Evolutionary conservation across 2,888 invertebrate species (phyloP).

Genomic region (Graphium colonna): DNA sequence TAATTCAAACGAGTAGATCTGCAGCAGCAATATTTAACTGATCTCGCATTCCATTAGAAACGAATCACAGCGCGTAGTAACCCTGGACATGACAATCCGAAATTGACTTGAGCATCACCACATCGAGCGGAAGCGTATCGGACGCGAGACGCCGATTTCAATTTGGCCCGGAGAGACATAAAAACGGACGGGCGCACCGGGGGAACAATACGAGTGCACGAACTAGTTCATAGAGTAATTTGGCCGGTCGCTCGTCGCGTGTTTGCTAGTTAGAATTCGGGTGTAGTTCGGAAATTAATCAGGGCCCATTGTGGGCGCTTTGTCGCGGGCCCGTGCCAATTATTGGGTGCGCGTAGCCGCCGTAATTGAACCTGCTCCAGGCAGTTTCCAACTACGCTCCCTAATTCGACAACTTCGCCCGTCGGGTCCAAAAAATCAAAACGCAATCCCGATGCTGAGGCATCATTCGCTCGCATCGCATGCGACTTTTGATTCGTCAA

Average conservation of each 20-base stretch:
- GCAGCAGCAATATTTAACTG: too few species aligned
- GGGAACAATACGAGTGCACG: conserved; percentile 30
- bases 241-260: conserved; percentile 56
- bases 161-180: conserved; percentile 13
- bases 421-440: conserved; percentile 17
- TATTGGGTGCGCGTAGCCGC: conserved; percentile 63
- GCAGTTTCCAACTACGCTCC: conserved; percentile 33
- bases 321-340: conserved; percentile 73
- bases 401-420: conserved; percentile 36
- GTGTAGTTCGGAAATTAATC: conserved; percentile 78
- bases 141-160: conserved; percentile 27
- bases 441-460: conserved; percentile 21
- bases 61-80: too few species aligned
- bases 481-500: conserved; percentile 19
- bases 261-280: conserved; percentile 77
- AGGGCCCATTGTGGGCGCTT: conserved; percentile 75
- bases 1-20: too few species aligned
- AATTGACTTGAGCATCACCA: conserved; percentile 27
- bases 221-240: conserved; percentile 54
- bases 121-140: conserved; percentile 13
- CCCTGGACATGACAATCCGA: conserved; percentile 3
- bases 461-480: conserved; percentile 27
- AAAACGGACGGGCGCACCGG: conserved; percentile 19
- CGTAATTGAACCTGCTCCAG: conserved; percentile 69
- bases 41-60: too few species aligned